These are phyloP conservation scores for Brassicogethes aeneus DNA, from an alignment of 2,888 invertebrate species.

Conservation along the genomic window DNA sequence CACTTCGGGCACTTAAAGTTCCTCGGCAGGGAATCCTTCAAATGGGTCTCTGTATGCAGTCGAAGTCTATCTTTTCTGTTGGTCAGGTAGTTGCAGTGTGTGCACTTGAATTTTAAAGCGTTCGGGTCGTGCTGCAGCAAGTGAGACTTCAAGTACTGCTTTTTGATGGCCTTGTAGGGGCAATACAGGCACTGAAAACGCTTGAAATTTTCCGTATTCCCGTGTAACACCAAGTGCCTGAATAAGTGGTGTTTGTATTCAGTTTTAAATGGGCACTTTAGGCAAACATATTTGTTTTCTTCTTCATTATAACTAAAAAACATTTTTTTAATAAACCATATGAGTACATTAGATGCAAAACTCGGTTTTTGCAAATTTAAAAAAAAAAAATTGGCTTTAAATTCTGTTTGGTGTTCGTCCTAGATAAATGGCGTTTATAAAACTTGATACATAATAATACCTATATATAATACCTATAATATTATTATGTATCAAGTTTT, in stretches of 20 bases:
- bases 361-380: too few species aligned
- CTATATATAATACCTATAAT: too few species aligned
- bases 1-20: not conserved
- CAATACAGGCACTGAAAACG: not conserved
- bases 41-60: not conserved
- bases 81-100: not conserved
- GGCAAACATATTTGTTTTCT: too few species aligned
- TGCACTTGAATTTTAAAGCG: not conserved
- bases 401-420: too few species aligned
- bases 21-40: not conserved
- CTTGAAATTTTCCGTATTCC: not conserved
- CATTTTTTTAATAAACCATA: too few species aligned
- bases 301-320: too few species aligned
- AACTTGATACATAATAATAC: too few species aligned
- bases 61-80: not conserved
- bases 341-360: too few species aligned
- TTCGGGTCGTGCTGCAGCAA: not conserved
- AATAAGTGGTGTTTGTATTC: conserved; percentile 5
- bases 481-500: too few species aligned
- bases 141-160: not conserved
- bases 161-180: not conserved
- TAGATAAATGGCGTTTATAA: too few species aligned
- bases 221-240: conserved; percentile 3
- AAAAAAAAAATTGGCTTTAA: too few species aligned
- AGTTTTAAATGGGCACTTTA: conserved; percentile 2